phyloP scores from a whole-genome alignment of 1,140 invertebrate genomes.

The Rhagoletis pomonella region DNA sequence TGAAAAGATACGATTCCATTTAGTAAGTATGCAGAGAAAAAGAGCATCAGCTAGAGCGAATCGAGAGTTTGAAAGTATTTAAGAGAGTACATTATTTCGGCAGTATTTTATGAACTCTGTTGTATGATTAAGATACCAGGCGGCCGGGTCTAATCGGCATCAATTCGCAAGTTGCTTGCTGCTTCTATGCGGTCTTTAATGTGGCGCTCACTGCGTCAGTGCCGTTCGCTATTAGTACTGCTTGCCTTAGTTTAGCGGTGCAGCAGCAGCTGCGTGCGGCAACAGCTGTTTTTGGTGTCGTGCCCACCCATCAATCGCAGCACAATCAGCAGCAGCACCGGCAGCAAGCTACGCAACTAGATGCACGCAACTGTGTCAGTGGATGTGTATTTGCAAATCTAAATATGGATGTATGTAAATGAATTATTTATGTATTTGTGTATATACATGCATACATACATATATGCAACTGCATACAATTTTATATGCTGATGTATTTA shows the following conservation, averaged over 20 bases:
- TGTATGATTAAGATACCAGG: slow-evolving; percentile 30
- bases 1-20: neutral
- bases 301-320: slow-evolving; percentile 36
- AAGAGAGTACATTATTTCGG: neutral
- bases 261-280: slow-evolving; percentile 10
- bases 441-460: neutral
- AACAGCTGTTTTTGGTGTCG: slow-evolving; percentile 38
- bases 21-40: neutral
- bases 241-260: neutral
- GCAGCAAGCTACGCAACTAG: neutral
- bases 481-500: too few relatives aligned
- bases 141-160: slow-evolving; percentile 12
- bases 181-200: neutral
- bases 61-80: neutral
- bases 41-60: neutral
- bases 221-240: neutral
- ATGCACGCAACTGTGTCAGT: slow-evolving; percentile 14
- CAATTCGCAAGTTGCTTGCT: neutral
- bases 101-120: neutral
- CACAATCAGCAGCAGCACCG: neutral
- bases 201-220: neutral
- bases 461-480: neutral
- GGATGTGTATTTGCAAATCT: neutral
- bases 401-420: neutral
- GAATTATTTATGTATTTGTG: too few relatives aligned